These are phyloP conservation scores for Amphiura filiformis DNA, from an alignment of 35 echinoderm and acorn worm genomes.

Conservation along the genomic window DNA sequence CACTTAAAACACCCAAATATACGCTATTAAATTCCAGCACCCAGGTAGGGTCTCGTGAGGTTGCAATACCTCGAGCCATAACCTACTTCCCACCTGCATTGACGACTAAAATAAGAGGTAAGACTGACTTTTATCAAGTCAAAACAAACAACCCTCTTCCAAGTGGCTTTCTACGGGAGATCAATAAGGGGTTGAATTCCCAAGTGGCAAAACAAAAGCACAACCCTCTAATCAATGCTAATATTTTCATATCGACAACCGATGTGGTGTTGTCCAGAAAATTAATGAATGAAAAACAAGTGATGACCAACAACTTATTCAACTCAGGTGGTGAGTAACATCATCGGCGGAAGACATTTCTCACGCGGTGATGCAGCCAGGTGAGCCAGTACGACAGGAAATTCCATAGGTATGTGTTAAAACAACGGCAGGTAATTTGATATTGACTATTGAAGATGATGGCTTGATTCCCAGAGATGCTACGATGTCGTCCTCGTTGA, in stretches of 20 bases:
- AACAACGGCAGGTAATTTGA: neutral
- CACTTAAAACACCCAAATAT: neutral
- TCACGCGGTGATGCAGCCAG: neutral
- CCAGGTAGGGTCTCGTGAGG: neutral
- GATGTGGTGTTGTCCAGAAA: neutral
- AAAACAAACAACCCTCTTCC: neutral
- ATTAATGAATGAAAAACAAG: slow-evolving; percentile 5
- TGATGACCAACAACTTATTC: too few species aligned
- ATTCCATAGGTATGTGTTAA: neutral
- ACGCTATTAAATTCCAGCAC: neutral
- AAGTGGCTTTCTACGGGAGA: neutral
- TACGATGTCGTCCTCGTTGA: neutral
- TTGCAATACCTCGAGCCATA: neutral
- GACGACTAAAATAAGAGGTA: neutral
- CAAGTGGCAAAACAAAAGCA: neutral
- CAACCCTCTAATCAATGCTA: neutral
- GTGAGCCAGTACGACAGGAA: neutral
- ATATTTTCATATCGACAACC: neutral
- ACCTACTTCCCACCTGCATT: neutral
- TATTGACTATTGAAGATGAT: neutral
- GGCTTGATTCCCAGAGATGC: neutral
- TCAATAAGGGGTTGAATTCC: neutral
- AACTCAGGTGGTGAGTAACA: neutral
- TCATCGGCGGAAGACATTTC: neutral
- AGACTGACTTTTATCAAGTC: neutral